Base-by-base conservation (phyloP, 2,113 vertebrate species). In the Dipodomys spectabilis region DNA sequence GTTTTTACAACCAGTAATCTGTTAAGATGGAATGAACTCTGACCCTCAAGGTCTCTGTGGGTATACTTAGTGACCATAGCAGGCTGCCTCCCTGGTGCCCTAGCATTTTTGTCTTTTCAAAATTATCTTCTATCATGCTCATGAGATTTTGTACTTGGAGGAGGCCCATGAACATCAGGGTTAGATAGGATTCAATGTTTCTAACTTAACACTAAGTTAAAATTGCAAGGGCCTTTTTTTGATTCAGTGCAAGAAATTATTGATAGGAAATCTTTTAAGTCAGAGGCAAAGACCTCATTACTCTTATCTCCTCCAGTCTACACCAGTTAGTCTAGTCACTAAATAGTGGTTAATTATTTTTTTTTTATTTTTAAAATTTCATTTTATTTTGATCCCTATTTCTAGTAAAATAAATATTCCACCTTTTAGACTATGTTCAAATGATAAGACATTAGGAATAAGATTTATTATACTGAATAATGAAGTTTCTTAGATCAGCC, bases 231-330 rank as follows among this genome's bases (percentile, higher is more conserved):
- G 44, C 91, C 5, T 27, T 86, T 95, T 49, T 91, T 71, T 72
- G 20, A 32, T 28, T 86, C 62, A 87, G 3, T 39, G 53, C 94
- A 94, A 82, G 44, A 93, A 94, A 93, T 57, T 23, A 1, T 64
- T 88, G 80, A 86, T 94, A 96, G 71, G 0, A 0, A 91, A 93
- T 73, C 79, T 92, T 95, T 80, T 49, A 95, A 94, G 86, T 80
- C 93, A 53, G 85, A 95, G 86, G 83, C 57, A 94, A 96, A 94
- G 85, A 77, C 86, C 81, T 95, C 88, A 74, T 97, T 97, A 92
- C 97, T 97, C 90, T 94, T 88, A 75, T 12, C 62, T 4, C n/a
- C 86, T 95, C 20, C 32, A 92, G n/a, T 92, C 68, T 83, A 83
- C 64, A 49, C 23, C 80, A 65, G 60, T 89, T 88, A 96, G 78